phyloP scores from a whole-genome alignment of 2,797 vertebrate species.

The Hyperoplus lanceolatus region DNA sequence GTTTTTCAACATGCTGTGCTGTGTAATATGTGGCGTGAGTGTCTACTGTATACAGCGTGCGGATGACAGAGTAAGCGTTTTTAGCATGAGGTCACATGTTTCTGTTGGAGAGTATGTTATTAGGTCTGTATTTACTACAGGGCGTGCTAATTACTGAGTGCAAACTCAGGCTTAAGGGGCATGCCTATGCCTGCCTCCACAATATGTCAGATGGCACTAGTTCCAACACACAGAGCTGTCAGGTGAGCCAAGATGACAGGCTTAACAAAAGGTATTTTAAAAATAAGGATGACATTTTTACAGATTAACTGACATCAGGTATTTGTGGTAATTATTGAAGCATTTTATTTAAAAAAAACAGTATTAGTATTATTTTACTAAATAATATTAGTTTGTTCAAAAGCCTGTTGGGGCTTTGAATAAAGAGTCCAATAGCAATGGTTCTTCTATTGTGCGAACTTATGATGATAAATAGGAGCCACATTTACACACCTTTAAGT shows the following conservation, averaged over 20 bases:
- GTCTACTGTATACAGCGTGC: background rate
- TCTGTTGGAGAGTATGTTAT: background rate
- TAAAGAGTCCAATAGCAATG: background rate
- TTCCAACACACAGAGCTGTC: background rate
- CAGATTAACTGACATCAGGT: background rate
- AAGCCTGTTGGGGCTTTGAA: background rate
- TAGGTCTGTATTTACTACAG: background rate
- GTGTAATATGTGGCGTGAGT: constrained; percentile 3
- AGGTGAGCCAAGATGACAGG: background rate
- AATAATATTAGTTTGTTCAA: background rate
- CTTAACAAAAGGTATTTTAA: background rate
- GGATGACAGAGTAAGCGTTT: background rate
- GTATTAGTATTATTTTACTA: background rate
- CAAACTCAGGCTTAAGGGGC: background rate
- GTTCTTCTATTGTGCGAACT: background rate
- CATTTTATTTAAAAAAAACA: background rate
- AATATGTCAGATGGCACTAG: background rate
- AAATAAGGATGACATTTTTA: background rate
- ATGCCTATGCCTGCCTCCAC: background rate
- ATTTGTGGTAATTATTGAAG: background rate
- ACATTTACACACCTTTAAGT: background rate
- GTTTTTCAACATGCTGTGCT: constrained; percentile 5
- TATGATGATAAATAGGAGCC: background rate
- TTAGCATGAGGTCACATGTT: background rate
- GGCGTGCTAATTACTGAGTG: background rate